Conservation (phyloP, 2,888 invertebrate species). For the Drosophila quinaria region DNA sequence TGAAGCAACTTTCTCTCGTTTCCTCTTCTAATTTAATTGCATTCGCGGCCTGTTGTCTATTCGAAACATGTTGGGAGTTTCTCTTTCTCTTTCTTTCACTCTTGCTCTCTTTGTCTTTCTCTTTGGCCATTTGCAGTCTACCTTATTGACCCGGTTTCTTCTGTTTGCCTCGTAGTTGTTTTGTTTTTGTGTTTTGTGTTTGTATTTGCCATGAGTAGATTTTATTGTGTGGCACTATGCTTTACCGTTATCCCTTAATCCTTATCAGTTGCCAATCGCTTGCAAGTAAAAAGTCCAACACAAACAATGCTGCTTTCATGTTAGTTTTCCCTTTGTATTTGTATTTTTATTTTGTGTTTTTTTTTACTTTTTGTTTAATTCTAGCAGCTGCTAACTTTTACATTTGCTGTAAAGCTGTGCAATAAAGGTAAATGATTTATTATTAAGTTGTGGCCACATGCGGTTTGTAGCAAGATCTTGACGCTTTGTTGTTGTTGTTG, state of each 20-base stretch:
- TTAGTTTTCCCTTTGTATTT: conserved; percentile 21
- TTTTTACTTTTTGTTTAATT: conserved; percentile 16
- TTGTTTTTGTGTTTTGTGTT: conserved; percentile 21
- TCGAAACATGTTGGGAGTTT: conserved; percentile 1
- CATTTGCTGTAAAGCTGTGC: conserved; percentile 22
- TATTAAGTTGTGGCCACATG: conserved; percentile 48
- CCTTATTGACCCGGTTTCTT: conserved; percentile 33
- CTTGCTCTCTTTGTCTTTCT: not conserved
- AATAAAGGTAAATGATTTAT: conserved; percentile 69
- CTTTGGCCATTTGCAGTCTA: not conserved
- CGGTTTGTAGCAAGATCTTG: conserved; percentile 29
- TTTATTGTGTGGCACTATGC: conserved; percentile 38
- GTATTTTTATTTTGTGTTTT: conserved; percentile 1
- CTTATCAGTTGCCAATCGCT: conserved; percentile 63
- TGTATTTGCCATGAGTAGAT: conserved; percentile 23
- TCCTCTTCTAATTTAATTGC: conserved; percentile 28
- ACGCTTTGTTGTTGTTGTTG: conserved; percentile 40
- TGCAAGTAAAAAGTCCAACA: conserved; percentile 29
- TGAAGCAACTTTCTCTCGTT: conserved; percentile 18
- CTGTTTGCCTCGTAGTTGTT: conserved; percentile 12
- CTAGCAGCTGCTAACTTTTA: conserved; percentile 26
- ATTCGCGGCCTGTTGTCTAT: not conserved
- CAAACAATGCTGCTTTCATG: conserved; percentile 36
- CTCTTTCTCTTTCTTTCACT: not conserved
- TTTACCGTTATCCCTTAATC: conserved; percentile 52